Evolutionary conservation across 2,888 invertebrate genomes (phyloP).

Genomic region (Oasisia sp.): DNA sequence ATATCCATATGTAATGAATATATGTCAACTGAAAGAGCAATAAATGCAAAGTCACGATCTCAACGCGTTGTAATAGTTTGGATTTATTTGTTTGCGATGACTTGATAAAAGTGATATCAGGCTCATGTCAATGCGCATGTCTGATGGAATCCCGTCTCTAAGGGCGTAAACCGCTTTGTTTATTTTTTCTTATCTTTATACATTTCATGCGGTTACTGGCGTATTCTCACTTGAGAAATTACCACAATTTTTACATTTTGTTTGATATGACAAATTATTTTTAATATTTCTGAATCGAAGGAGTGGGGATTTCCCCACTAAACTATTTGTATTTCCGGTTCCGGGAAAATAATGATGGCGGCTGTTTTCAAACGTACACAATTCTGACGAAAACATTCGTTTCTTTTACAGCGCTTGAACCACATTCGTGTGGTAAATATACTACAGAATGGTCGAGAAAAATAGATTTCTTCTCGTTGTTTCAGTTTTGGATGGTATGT

Average conservation of each 20-base stretch:
- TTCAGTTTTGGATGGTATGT: constrained; percentile 60
- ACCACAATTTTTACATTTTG: neutral
- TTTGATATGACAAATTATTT: neutral
- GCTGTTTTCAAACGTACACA: constrained; percentile 38
- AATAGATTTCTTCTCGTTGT: constrained; percentile 59
- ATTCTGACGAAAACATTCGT: neutral
- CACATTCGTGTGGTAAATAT: neutral
- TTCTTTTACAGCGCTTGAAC: neutral
- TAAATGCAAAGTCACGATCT: neutral
- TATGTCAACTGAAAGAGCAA: neutral
- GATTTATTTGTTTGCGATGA: constrained; percentile 19
- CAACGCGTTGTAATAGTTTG: neutral
- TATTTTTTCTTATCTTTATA: constrained; percentile 18
- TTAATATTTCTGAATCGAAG: constrained; percentile 27
- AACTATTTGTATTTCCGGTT: constrained; percentile 34
- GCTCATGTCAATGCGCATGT: constrained; percentile 31
- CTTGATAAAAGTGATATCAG: constrained; percentile 17
- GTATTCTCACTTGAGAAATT: neutral
- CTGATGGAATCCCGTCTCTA: constrained; percentile 36
- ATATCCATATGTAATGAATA: neutral
- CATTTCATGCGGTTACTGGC: neutral
- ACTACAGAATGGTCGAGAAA: constrained; percentile 53
- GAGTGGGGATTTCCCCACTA: neutral
- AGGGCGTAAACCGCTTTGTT: constrained; percentile 36
- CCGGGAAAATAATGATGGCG: constrained; percentile 32